Evolutionary conservation across 1,140 invertebrate genomes (phyloP).

Genomic region (Drosophila ercepeae): DNA sequence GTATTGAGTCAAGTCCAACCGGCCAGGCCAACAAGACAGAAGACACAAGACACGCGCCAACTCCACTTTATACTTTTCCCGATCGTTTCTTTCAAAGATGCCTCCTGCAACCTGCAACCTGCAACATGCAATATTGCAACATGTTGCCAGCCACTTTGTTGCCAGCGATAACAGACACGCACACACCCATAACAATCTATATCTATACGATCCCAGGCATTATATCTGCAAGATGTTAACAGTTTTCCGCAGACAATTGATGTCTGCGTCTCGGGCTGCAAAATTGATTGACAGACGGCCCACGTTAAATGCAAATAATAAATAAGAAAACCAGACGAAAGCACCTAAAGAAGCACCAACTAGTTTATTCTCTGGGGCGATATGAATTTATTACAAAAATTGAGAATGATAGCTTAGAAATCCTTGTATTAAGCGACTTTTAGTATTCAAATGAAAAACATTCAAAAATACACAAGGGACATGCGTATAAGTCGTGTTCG

Average conservation of each 20-base stretch:
- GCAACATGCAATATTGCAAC: conserved; percentile 25
- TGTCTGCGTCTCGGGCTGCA: conserved; percentile 16
- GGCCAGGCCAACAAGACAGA: conserved; percentile 43
- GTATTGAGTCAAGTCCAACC: conserved; percentile 73
- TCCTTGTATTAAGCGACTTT: neutral
- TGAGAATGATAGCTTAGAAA: neutral
- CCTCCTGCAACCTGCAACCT: conserved; percentile 11
- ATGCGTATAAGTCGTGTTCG: too few relatives aligned
- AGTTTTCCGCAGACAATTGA: conserved; percentile 28
- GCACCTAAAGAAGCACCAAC: neutral
- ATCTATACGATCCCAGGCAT: neutral
- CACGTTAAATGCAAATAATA: conserved; percentile 4
- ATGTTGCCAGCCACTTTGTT: conserved; percentile 50
- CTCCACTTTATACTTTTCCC: conserved; percentile 14
- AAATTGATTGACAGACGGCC: conserved; percentile 40
- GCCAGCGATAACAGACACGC: conserved; percentile 38
- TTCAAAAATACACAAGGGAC: too few relatives aligned
- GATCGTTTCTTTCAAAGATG: conserved; percentile 12
- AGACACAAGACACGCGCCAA: conserved; percentile 52
- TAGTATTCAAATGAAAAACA: too few relatives aligned
- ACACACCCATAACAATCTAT: neutral
- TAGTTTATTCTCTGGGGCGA: neutral
- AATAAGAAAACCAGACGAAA: neutral
- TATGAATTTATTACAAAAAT: neutral
- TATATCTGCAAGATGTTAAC: conserved; percentile 35